Base-by-base conservation (phyloP, 2,797 vertebrate genomes). In the Molossus alvarezi region DNA sequence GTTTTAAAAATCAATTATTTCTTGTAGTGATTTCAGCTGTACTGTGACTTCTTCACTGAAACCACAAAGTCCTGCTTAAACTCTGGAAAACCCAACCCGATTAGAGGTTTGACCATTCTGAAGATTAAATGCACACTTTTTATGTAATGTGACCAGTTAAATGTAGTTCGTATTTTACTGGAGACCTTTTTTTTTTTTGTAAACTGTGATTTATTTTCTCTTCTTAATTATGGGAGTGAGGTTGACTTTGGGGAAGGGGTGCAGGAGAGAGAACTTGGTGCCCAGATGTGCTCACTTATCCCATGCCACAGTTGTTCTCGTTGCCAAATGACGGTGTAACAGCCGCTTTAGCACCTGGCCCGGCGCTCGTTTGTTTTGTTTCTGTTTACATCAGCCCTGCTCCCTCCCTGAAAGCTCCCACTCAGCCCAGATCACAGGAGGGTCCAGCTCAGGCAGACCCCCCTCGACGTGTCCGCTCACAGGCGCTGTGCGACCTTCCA, bases 81-180 rank as follows among this genome's bases (percentile, higher is more conserved):
- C 53, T 55, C 20, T 80, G 67, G 85, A 77, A 58, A 77, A 45
- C 51, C 55, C 75, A 94, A 92, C 48, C 55, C 23, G 10, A 67
- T 65, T 73, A 92, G 88, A 95, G 33, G 57, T 88, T 87, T 85
- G 57, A 83, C 77, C 69, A 7, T 76, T 67, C 53, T 71, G 94
- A 92, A 90, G 88, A 81, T 73, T 82, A 91, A 92, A 90, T 92
- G 81, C 55, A 58, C 17, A 93, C 65, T 93, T 94, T 85, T 90
- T 88, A 65, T 85, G 81, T 90, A 90, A 72, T 92, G 83, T 95
- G 95, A 96, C 83, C 77, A 71, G 83, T 97, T 87, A 86, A 85
- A 53, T 77, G 48, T 95, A 94, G 86, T 88, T 72, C 84, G 27
- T 93, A 57, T 96, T 95, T 95, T 83, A 51, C 72, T 55, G 73